Evolutionary conservation across 2,113 vertebrate genomes (phyloP), one percentile per base, ranked within the genome.

Genomic region (Lonchura striata): DNA sequence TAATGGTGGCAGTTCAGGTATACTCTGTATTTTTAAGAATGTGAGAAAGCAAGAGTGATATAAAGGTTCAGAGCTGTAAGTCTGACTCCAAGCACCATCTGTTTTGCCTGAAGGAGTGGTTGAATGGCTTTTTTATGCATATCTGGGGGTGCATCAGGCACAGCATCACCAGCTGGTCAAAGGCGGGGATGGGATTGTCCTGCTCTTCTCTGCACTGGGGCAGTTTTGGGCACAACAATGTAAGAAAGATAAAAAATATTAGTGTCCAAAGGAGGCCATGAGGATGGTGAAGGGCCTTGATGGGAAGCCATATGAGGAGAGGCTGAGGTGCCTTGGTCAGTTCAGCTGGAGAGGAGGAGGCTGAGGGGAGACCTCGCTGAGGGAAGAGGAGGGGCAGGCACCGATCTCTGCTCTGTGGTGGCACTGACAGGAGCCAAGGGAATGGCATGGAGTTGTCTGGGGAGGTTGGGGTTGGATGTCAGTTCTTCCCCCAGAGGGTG

Each of bases 401-500:
- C 61, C 14, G 61, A 50, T 17, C 60, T 31, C 71, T 76, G 52
- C 71, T 86, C 71, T 50, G 13, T 25, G 33, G 6, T 31, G 21
- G 13, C 70, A 49, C 2, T 10, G 70, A 50, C 61, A 76, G 60
- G 19, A 49, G 13, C 24, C 0, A 1, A 35, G 60, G 82, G n/a
- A 42, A 50, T 5, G 31, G 61, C 52, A 37, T 60, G 46, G 5
- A 33, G 46, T 2, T 68, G 53, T 44, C 46, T 1, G 33, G 44
- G 31, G 0, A 27, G 63, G 31, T 2, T 52, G 0, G 23, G 5
- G 33, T 0, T 69, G 54, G 15, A 11, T 23, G 3, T 27, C 2
- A 33, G 31, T 9, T 86, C 50, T 35, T 59, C 1, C 1, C 1
- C 16, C 39, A 53, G 12, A 28, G 63, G 1, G 5, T 77, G 27